Evolutionary conservation across 2,113 vertebrate genomes (phyloP).

Genomic region (Axis porcinus): DNA sequence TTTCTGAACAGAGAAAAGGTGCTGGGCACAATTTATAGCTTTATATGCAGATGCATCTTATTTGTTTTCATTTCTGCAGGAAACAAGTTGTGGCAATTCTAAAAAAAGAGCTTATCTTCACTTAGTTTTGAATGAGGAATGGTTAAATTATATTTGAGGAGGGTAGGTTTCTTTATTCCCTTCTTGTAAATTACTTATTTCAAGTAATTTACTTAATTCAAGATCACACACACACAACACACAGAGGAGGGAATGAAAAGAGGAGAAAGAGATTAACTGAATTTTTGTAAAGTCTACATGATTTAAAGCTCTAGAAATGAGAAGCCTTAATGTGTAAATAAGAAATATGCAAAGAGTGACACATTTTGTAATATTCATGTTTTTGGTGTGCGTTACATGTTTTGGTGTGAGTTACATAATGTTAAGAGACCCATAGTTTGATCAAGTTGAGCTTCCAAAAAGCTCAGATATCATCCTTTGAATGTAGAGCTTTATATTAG

Average conservation of each 20-base stretch:
- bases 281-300: not conserved
- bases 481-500: not conserved
- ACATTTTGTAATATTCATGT: not conserved
- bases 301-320: not conserved
- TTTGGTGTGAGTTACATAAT: not conserved
- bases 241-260: not conserved
- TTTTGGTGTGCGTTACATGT: not conserved
- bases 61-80: not conserved
- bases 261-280: not conserved
- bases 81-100: not conserved
- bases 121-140: not conserved
- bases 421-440: not conserved
- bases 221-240: not conserved
- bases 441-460: not conserved
- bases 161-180: not conserved
- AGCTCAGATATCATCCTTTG: not conserved
- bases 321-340: not conserved
- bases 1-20: not conserved
- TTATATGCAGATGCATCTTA: not conserved
- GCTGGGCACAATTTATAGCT: not conserved
- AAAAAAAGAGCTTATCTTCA: not conserved
- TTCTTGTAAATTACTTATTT: not conserved
- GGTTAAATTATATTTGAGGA: not conserved
- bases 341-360: not conserved
- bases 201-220: too few species aligned